Evolutionary conservation across 2,113 vertebrate species (phyloP).

Genomic region (Sturnira hondurensis): DNA sequence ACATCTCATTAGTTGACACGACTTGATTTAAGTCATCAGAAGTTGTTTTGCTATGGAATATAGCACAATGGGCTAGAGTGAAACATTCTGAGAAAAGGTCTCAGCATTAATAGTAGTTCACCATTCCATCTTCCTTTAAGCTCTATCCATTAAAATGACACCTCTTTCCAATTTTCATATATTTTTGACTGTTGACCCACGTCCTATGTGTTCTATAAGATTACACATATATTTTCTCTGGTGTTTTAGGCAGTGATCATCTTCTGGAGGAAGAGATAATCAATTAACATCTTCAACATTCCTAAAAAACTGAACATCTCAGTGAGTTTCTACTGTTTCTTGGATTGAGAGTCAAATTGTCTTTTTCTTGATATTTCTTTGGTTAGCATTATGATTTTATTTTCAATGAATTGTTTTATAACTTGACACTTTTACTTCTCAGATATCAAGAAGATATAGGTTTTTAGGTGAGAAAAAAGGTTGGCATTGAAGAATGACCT

Average conservation of each 20-base stretch:
- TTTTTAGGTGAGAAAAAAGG: not conserved
- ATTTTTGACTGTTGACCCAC: not conserved
- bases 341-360: not conserved
- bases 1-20: constrained; percentile 16
- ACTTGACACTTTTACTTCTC: not conserved
- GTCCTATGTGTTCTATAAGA: not conserved
- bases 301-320: not conserved
- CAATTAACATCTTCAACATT: not conserved
- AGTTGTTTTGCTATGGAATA: not conserved
- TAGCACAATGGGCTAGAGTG: not conserved
- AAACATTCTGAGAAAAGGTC: not conserved
- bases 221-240: not conserved
- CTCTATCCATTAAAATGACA: not conserved
- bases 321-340: not conserved
- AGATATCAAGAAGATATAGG: not conserved
- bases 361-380: not conserved
- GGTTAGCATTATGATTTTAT: not conserved
- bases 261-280: not conserved
- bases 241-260: not conserved
- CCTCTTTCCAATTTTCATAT: not conserved
- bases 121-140: not conserved
- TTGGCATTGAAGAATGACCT: not conserved
- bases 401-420: not conserved
- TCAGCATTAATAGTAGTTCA: not conserved
- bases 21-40: not conserved